These are phyloP conservation scores for Gadopsis bispinosus DNA, from an alignment of 2,797 vertebrate species.

Conservation along the genomic window DNA sequence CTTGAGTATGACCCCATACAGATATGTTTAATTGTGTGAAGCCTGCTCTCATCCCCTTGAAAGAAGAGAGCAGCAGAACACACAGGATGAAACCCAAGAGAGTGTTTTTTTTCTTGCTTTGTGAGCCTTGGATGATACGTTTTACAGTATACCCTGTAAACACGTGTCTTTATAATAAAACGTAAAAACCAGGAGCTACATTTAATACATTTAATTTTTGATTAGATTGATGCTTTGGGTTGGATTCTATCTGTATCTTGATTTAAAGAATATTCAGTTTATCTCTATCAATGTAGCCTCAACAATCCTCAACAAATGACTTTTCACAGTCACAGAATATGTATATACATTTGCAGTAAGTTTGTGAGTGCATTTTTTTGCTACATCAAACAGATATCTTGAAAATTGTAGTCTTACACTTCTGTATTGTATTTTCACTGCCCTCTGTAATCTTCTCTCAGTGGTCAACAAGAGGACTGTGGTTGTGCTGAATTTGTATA, in stretches of 20 bases:
- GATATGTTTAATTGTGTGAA: slow-evolving; percentile 67
- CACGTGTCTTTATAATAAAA: neutral
- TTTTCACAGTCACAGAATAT: neutral
- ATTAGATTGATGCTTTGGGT: neutral
- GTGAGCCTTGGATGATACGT: neutral
- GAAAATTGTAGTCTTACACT: slow-evolving; percentile 2
- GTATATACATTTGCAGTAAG: neutral
- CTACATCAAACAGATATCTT: neutral
- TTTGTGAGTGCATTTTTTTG: neutral
- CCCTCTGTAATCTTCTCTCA: neutral
- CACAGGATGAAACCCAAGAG: slow-evolving; percentile 1
- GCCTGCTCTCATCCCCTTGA: slow-evolving; percentile 41
- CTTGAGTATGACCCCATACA: slow-evolving; percentile 69
- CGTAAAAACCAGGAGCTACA: neutral
- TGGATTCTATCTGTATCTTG: neutral
- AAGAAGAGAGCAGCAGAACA: slow-evolving; percentile 25
- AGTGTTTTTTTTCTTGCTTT: neutral
- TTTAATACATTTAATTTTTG: neutral
- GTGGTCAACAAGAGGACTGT: neutral
- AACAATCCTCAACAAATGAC: neutral
- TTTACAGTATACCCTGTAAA: neutral
- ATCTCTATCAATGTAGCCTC: neutral
- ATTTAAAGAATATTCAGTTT: neutral
- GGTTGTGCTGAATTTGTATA: slow-evolving; percentile 7
- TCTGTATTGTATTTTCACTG: neutral